Conservation (phyloP, 2,113 vertebrate genomes). For the Tachuris rubrigastra region DNA sequence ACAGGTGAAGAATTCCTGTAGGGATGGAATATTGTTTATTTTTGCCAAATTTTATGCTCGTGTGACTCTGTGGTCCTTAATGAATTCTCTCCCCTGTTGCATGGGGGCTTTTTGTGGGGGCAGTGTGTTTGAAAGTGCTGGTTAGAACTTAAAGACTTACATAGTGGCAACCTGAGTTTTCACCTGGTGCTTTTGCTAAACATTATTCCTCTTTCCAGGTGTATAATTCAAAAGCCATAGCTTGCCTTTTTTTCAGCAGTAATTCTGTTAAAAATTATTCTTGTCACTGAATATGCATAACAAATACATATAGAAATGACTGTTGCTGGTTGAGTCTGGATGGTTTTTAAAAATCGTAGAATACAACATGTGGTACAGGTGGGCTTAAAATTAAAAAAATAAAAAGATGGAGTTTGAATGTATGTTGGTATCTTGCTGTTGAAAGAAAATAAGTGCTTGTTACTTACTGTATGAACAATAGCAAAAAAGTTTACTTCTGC, state of each 20-base stretch:
- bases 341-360: neutral
- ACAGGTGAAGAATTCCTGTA: neutral
- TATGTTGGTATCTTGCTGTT: neutral
- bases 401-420: neutral
- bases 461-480: neutral
- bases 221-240: neutral
- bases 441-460: neutral
- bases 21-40: neutral
- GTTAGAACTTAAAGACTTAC: neutral
- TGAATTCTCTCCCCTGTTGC: neutral
- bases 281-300: neutral
- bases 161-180: neutral
- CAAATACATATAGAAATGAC: neutral
- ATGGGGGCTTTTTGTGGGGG: neutral
- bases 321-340: neutral
- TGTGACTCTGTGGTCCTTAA: neutral
- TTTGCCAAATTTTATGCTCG: neutral
- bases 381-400: neutral
- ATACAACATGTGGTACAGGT: neutral
- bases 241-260: neutral
- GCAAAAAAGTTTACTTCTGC: neutral
- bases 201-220: neutral
- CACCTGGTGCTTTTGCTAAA: neutral
- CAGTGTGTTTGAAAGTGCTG: neutral
- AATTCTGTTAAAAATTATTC: neutral